Evolutionary conservation across 2,888 invertebrate species (phyloP), one percentile per base, ranked within the genome.

Genomic region (Dryobota labecula): DNA sequence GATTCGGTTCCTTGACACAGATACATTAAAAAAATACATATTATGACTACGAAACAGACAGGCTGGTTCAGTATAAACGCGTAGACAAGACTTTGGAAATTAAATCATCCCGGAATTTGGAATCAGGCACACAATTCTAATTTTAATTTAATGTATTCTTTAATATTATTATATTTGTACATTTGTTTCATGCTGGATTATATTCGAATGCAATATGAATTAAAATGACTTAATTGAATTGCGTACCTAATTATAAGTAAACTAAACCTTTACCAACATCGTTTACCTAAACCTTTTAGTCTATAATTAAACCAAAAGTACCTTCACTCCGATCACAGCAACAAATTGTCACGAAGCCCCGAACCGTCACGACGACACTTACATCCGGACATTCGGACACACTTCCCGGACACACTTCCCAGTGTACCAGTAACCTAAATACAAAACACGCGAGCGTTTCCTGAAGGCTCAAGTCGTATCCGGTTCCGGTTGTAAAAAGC

Each of bases 391-490:
- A 45, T 65, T 70, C 58, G 70, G 63, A 71, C 83, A 73, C 61
- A 73, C 43, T 70, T 73, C 86, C 86, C 88, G 73, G 67, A 68
- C 82, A 68, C 62, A 74, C 56, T 73, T 76, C 87, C 86, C 88
- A 78, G 82, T 93, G 88, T 89, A 87, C 80, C 84, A 81, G 88
- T 84, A 84, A 84, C 90, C 87, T 90, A 87, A 88, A 86, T 81
- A 88, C 88, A 90, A 92, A 94, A 94, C 95, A 95, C 95, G 95
- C 95, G 91, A 94, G 92, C 95, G 89, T 94, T 95, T 95, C 95
- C 95, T 94, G 94, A 90, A 95, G 93, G 93, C 93, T 93, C 92
- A 91, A 93, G 92, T 90, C 89, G 92, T 93, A 94, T 95, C 95
- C 95, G 94, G 56, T 94, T 95, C 95, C 95, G 89, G 92, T 90